Percentiles rank a stretch among this genome's conserved stretches.
Conservation (phyloP, 2,113 vertebrate genomes). For the Corvus cornix region DNA sequence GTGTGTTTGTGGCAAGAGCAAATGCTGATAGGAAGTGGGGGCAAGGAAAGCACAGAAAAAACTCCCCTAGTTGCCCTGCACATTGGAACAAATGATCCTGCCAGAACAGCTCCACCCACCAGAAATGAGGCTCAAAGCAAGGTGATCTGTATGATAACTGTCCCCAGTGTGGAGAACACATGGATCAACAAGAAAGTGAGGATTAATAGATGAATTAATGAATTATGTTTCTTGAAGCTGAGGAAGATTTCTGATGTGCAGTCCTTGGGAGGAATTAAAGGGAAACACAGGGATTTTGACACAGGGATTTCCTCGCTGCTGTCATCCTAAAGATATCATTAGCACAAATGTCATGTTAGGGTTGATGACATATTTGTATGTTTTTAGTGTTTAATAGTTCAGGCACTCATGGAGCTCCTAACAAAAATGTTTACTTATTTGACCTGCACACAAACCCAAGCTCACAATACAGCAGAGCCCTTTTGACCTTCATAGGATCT, state of each 20-base stretch:
- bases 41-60: not conserved
- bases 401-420: not conserved
- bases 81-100: not conserved
- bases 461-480: not conserved
- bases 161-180: not conserved
- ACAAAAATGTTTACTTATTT: not conserved
- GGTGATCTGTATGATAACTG: not conserved
- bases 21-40: not conserved
- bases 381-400: not conserved
- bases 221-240: not conserved
- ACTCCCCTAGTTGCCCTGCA: not conserved
- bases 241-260: not conserved
- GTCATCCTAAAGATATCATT: not conserved
- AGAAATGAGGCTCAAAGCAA: not conserved
- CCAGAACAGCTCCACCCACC: not conserved
- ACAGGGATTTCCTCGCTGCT: not conserved
- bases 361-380: not conserved
- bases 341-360: not conserved
- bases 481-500: not conserved
- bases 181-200: not conserved
- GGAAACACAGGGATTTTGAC: not conserved
- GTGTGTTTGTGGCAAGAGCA: not conserved
- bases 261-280: not conserved
- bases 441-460: not conserved
- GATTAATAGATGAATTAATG: not conserved